A percentile compares a stretch with the other conserved stretches of the same genome.
Evolutionary conservation across 2,888 invertebrate species (phyloP).

Genomic region (Trachelus troglodyta): DNA sequence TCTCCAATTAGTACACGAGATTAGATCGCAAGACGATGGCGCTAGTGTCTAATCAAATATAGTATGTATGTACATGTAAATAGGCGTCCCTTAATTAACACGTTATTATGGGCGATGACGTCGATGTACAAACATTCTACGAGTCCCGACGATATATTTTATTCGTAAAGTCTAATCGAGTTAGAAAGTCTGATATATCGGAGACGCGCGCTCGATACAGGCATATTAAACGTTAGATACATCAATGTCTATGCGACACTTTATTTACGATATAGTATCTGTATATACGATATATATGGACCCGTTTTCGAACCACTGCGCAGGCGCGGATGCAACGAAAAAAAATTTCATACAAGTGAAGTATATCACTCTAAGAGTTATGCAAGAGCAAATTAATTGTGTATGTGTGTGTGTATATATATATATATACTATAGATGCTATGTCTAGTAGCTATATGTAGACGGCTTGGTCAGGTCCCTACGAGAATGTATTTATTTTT

Average conservation of each 20-base stretch:
- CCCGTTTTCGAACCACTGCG: slow-evolving; percentile 51
- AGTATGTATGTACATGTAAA: not conserved
- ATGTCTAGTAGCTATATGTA: slow-evolving; percentile 8
- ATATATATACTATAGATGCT: slow-evolving; percentile 8
- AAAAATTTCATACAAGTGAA: slow-evolving; percentile 9
- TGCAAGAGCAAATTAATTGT: slow-evolving; percentile 1
- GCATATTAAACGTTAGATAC: slow-evolving; percentile 2
- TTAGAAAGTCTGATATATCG: not conserved
- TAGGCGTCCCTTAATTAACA: not conserved
- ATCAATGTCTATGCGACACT: not conserved
- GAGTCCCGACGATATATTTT: not conserved
- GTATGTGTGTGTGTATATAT: not conserved
- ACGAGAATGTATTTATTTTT: slow-evolving; percentile 20
- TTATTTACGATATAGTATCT: slow-evolving; percentile 6
- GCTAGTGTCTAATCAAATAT: not conserved
- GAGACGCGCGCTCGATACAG: slow-evolving; percentile 5
- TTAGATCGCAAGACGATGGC: not conserved
- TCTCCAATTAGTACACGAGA: not conserved
- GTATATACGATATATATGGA: slow-evolving; percentile 39
- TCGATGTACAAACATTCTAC: not conserved
- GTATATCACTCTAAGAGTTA: not conserved
- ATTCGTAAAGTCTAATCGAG: not conserved
- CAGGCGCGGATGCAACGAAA: slow-evolving; percentile 32
- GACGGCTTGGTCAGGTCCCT: slow-evolving; percentile 39
- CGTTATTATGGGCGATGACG: not conserved